Evolutionary conservation across 2,797 vertebrate genomes (phyloP).

Genomic region (Pangasius macronema): DNA sequence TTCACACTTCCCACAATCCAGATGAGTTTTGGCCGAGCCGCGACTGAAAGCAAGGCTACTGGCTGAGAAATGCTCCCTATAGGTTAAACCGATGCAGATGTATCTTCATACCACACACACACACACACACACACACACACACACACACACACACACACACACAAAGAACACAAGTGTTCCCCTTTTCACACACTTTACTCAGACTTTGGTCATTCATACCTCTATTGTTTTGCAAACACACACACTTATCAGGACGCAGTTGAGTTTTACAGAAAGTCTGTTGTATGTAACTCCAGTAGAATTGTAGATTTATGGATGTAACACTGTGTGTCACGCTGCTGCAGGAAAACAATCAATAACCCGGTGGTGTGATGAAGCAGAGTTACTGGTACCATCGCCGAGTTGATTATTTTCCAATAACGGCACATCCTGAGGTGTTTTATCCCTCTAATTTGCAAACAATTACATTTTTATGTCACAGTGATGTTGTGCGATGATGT

Average conservation of each 20-base stretch:
- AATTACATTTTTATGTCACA: too few species aligned
- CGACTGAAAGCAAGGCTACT: constrained; percentile 73
- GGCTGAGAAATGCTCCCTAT: constrained; percentile 84
- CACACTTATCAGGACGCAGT: background rate
- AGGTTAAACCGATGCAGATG: constrained; percentile 84
- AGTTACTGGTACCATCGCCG: too few species aligned
- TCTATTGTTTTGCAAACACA: background rate
- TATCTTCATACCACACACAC: constrained; percentile 54
- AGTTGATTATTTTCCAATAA: too few species aligned
- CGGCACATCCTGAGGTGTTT: too few species aligned
- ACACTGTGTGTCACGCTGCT: too few species aligned
- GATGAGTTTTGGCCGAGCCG: constrained; percentile 89
- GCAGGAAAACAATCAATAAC: too few species aligned
- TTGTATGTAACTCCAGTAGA: too few species aligned
- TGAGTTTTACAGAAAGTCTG: background rate
- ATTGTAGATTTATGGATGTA: too few species aligned
- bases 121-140: constrained; percentile 7
- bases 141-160: background rate
- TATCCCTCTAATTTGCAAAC: too few species aligned
- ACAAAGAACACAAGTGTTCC: constrained; percentile 9
- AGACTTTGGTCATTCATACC: background rate
- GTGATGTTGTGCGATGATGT: background rate
- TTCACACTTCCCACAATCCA: constrained; percentile 89
- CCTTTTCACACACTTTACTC: background rate
- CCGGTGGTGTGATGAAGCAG: too few species aligned